Conservation (phyloP, 92 coral and sea anemone genomes). For the Epizoanthus scotinus region DNA sequence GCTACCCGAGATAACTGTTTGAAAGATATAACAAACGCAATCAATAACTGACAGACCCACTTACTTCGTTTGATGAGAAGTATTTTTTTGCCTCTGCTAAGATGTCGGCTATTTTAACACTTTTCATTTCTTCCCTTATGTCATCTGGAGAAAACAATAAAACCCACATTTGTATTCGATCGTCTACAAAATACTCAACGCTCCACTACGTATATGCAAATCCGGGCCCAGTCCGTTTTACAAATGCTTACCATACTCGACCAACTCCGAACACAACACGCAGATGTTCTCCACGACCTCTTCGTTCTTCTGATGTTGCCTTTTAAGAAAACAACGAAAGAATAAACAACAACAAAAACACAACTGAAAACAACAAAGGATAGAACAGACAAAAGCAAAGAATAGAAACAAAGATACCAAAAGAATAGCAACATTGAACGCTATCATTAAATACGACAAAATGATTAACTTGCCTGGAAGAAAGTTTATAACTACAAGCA, state of each 20-base stretch:
- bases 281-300: constrained; percentile 96
- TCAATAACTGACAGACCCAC: too few relatives aligned
- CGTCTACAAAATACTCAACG: too few relatives aligned
- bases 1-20: too few relatives aligned
- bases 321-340: constrained; percentile 6
- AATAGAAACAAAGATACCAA: not conserved
- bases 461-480: too few relatives aligned
- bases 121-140: constrained; percentile 38
- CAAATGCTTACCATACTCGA: constrained; percentile 89
- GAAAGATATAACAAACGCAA: too few relatives aligned
- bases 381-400: not conserved
- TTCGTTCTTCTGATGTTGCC: constrained; percentile 78
- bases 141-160: constrained; percentile 6
- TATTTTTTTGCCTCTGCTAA: constrained; percentile 35
- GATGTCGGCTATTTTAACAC: constrained; percentile 35
- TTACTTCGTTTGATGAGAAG: constrained; percentile 36
- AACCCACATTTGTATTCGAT: not conserved
- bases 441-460: too few relatives aligned
- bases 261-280: constrained; percentile 89
- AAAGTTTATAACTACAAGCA: too few relatives aligned
- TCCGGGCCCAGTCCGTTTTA: too few relatives aligned
- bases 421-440: not conserved
- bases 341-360: not conserved
- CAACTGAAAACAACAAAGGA: constrained; percentile 7
- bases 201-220: too few relatives aligned